These are phyloP conservation scores for Ageneiosus marmoratus DNA, from an alignment of 2,113 vertebrate species.

Conservation along the genomic window DNA sequence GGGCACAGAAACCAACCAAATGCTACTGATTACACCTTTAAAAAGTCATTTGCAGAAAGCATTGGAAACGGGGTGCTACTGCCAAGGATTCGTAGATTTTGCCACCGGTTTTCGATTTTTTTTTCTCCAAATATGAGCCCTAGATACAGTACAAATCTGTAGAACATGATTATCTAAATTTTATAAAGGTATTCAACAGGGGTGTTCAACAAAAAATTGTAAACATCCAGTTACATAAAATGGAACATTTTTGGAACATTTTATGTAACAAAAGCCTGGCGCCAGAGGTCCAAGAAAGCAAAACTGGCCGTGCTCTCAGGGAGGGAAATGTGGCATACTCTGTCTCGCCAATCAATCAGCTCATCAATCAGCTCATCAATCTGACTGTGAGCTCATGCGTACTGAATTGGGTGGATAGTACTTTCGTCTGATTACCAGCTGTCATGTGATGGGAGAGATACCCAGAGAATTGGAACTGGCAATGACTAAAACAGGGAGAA, in stretches of 20 bases:
- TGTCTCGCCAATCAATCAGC: too few relatives aligned
- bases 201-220: neutral
- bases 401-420: too few relatives aligned
- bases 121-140: neutral
- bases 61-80: neutral
- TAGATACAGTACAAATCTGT: neutral
- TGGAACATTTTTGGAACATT: neutral
- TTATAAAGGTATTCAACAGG: neutral
- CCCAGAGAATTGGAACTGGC: too few relatives aligned
- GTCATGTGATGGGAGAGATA: too few relatives aligned
- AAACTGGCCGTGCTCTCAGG: too few relatives aligned
- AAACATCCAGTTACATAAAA: neutral
- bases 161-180: neutral
- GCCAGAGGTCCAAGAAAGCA: too few relatives aligned
- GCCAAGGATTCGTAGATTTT: neutral
- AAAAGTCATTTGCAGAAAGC: constrained; percentile 17
- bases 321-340: too few relatives aligned
- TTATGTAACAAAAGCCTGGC: neutral
- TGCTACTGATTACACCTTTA: constrained; percentile 27
- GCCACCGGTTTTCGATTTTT: neutral
- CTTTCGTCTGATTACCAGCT: too few relatives aligned
- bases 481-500: too few relatives aligned
- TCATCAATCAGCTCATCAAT: too few relatives aligned
- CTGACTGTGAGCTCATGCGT: too few relatives aligned
- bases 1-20: constrained; percentile 2